Base-by-base conservation (phyloP, 2,113 vertebrate genomes). In the Cinclus mexicanus region DNA sequence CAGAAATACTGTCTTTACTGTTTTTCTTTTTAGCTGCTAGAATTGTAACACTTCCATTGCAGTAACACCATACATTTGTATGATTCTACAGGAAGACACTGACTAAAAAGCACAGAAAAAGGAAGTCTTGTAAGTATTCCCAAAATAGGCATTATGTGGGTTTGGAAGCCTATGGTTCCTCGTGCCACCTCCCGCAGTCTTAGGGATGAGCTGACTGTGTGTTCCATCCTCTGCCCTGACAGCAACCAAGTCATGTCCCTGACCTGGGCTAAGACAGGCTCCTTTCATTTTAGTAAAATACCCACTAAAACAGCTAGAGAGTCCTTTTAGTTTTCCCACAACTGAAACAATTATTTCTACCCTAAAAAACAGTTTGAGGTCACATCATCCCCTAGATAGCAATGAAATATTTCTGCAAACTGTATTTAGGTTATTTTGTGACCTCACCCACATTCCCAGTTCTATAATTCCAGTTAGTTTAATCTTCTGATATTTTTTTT, bases 141-240 rank as follows among this genome's bases (percentile, higher is more conserved):
- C 33, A 31, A 59, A 50, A 80, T 4, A 52, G 7, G 15, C 11
- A 28, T n/a, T 42, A 6, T 35, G 42, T 33, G 17, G 3, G 7
- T 61, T 79, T 69, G 49, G 47, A 78, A 82, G 47, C 35, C 37
- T 61, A 29, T 46, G 14, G 33, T 63, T 78, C 52, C 37, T 21
- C 10, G 2, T 42, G 35, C 11, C 39, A 31, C 28, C 10, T 83
- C 33, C 31, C 0, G 0, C 33, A 49, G 22, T n/a, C 37, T 18
- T 10, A 15, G 55, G 37, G 50, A 57, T 37, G 49, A 84, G 21
- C 23, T n/a, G 71, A 39, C 22, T 14, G 11, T 14, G 20, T 21
- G 3, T 44, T 90, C 64, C 28, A 24, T 55, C 6, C 28, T 84
- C 42, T 50, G 21, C 41, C 41, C 10, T 0, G 0, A 69, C 21